phyloP scores from a whole-genome alignment of 1,140 invertebrate genomes.

The Macrobrachium nipponense region DNA sequence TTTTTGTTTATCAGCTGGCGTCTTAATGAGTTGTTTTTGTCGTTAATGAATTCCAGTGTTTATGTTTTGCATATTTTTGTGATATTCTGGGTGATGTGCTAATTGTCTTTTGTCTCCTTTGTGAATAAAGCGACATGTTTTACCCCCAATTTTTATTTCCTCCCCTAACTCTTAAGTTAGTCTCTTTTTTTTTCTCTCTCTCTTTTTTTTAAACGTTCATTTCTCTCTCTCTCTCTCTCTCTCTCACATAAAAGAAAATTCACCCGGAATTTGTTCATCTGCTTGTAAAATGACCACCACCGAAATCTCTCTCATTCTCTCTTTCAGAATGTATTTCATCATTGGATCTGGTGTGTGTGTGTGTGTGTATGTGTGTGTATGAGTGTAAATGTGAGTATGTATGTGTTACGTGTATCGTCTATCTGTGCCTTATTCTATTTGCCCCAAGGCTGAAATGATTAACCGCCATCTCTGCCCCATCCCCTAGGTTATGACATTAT shows the following conservation, averaged over 20 bases:
- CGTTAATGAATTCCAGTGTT: too few species aligned
- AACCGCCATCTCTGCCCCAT: slow-evolving; percentile 2
- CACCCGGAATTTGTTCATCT: slow-evolving; percentile 14
- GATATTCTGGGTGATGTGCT: too few species aligned
- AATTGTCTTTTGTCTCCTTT: background rate
- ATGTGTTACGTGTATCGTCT: background rate
- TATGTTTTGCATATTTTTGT: too few species aligned
- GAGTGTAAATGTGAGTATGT: slow-evolving; percentile 12
- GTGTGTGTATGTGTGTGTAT: background rate
- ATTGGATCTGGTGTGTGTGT: background rate
- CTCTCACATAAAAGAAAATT: background rate
- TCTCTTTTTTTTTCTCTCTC: background rate
- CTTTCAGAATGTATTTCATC: slow-evolving; percentile 1
- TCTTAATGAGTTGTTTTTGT: too few species aligned
- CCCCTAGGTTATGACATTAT: background rate
- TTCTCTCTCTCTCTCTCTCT: slow-evolving; percentile 22
- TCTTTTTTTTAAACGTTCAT: background rate
- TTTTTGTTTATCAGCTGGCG: too few species aligned
- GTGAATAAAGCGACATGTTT: background rate
- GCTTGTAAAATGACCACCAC: too few species aligned
- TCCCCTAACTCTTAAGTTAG: background rate
- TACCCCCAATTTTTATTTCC: background rate
- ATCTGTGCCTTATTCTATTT: background rate
- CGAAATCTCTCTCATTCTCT: background rate
- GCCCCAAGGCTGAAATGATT: background rate